phyloP scores from a whole-genome alignment of 35 echinoderm and acorn worm species.

The Lytechinus pictus region DNA sequence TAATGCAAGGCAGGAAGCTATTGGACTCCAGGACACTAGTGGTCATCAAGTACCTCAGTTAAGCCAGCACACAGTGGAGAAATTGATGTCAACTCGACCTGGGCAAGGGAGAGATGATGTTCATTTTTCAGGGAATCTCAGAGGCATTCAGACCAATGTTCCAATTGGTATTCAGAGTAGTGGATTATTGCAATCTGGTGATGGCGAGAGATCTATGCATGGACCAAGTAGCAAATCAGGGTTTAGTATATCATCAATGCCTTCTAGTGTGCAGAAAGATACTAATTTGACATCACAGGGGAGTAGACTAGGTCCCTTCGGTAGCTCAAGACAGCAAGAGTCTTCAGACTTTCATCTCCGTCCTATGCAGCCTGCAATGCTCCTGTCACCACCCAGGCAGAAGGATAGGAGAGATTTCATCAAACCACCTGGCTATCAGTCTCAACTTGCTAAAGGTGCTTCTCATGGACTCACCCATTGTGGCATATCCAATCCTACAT shows the following conservation, averaged over 20 bases:
- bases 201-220: background rate
- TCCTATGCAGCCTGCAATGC: slow-evolving; percentile 43
- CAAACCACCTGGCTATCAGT: slow-evolving; percentile 28
- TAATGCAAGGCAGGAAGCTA: background rate
- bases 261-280: background rate
- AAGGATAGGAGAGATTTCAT: slow-evolving; percentile 45
- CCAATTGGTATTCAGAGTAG: background rate
- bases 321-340: background rate
- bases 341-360: background rate
- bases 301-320: background rate
- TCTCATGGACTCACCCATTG: background rate
- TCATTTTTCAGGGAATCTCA: background rate
- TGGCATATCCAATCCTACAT: no score
- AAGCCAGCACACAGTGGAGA: background rate
- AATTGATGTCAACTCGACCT: background rate
- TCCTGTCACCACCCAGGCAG: slow-evolving; percentile 36
- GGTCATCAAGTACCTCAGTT: background rate
- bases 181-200: background rate
- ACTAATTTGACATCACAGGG: background rate
- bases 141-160: background rate
- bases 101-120: background rate
- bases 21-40: background rate
- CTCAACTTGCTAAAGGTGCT: background rate
- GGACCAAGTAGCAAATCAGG: background rate
- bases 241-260: background rate